Evolutionary conservation across 1,140 invertebrate species (phyloP).

Genomic region (Ips typographus): DNA sequence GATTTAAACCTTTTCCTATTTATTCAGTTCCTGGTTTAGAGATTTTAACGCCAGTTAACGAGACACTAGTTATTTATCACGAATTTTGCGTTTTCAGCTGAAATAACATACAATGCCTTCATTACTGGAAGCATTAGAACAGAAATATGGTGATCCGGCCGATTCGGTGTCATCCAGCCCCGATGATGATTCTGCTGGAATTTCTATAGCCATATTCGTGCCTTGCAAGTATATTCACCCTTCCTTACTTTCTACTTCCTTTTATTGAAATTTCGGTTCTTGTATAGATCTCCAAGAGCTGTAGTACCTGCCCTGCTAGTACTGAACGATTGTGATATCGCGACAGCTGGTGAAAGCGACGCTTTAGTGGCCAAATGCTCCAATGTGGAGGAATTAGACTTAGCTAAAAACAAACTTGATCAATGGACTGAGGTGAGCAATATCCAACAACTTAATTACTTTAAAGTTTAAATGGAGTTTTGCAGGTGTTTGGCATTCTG

Average conservation of each 20-base stretch:
- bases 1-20: no score
- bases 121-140: slow-evolving; percentile 78
- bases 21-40: no score
- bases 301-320: slow-evolving; percentile 81
- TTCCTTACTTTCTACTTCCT: no score
- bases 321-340: slow-evolving; percentile 86
- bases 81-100: no score
- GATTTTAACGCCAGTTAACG: no score
- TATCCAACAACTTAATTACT: no score
- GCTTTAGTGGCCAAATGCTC: slow-evolving; percentile 78
- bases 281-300: slow-evolving; percentile 64
- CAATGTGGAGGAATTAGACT: slow-evolving; percentile 83
- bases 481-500: slow-evolving; percentile 79
- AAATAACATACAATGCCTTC: slow-evolving; percentile 67
- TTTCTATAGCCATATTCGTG: slow-evolving; percentile 77
- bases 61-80: no score
- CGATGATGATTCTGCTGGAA: slow-evolving; percentile 52
- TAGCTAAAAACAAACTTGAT: slow-evolving; percentile 85
- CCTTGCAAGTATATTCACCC: slow-evolving; percentile 58
- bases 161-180: slow-evolving; percentile 59
- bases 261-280: no score
- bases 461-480: slow-evolving; percentile 4
- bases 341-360: slow-evolving; percentile 78
- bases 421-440: slow-evolving; percentile 77
- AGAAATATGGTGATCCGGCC: slow-evolving; percentile 70